Evolutionary conservation across 64 coral and sea anemone species (phyloP).

Genomic region (Pachyseris speciosa): DNA sequence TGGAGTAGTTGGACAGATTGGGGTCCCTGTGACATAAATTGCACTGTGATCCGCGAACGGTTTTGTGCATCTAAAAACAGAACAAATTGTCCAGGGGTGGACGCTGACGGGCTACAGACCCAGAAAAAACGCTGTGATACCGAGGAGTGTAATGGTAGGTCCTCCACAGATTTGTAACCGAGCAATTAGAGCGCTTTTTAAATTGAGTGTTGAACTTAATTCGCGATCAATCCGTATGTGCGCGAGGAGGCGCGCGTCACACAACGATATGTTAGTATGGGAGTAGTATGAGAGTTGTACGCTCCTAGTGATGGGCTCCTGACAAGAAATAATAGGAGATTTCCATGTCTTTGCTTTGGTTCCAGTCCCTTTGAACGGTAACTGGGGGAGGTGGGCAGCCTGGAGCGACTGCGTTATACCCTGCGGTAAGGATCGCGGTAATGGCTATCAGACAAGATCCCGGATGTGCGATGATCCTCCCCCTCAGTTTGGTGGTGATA

Average conservation of each 20-base stretch:
- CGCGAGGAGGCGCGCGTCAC: too few species aligned
- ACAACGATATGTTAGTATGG: too few species aligned
- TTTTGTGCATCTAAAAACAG: constrained; percentile 68
- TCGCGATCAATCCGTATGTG: too few species aligned
- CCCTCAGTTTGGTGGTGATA: constrained; percentile 58
- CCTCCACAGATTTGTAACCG: not conserved
- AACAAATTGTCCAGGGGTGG: constrained; percentile 61
- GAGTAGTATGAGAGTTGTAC: too few species aligned
- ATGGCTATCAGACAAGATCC: constrained; percentile 69
- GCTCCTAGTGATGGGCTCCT: too few species aligned
- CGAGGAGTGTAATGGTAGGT: constrained; percentile 79
- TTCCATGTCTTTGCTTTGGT: not conserved
- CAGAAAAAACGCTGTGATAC: constrained; percentile 40
- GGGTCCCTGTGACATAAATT: constrained; percentile 68
- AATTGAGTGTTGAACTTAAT: not conserved
- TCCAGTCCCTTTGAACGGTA: constrained; percentile 50
- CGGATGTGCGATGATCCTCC: constrained; percentile 53
- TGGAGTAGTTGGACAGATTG: constrained; percentile 79
- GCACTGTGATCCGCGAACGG: constrained; percentile 61
- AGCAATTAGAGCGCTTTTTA: not conserved
- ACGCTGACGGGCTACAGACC: constrained; percentile 63
- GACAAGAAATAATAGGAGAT: too few species aligned
- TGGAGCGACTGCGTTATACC: constrained; percentile 60
- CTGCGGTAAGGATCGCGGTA: constrained; percentile 56
- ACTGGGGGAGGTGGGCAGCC: constrained; percentile 79